These are phyloP conservation scores for Apodemus speciosus DNA, from an alignment of 2,113 vertebrate genomes.

Conservation along the genomic window DNA sequence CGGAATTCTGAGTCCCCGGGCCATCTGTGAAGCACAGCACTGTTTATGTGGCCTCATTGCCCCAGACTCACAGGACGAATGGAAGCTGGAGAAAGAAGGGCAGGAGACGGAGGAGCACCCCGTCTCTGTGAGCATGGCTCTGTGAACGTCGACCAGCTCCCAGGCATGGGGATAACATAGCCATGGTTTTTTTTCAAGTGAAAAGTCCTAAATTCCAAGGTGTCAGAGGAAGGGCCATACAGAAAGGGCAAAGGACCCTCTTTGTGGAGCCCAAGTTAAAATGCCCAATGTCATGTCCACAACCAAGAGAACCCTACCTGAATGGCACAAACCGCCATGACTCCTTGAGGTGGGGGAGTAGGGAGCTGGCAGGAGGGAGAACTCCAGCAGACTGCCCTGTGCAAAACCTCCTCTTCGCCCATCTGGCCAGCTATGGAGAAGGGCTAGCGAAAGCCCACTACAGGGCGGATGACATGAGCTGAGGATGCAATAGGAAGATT, in stretches of 20 bases:
- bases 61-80: neutral
- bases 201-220: neutral
- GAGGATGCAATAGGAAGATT: neutral
- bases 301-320: neutral
- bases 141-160: neutral
- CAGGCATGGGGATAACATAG: neutral
- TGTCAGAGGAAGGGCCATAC: rapidly evolving
- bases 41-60: neutral
- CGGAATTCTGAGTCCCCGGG: neutral
- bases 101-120: neutral
- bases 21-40: neutral
- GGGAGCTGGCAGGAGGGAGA: neutral
- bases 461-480: rapidly evolving
- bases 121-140: rapidly evolving
- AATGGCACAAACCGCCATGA: neutral
- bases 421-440: neutral
- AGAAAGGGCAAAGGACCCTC: neutral
- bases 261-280: neutral
- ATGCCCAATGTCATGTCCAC: neutral
- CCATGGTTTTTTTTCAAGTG: neutral
- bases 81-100: neutral
- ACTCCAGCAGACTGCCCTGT: neutral
- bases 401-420: neutral
- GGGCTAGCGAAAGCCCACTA: neutral
- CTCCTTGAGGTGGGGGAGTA: too few relatives aligned